These are phyloP conservation scores for Eurosta solidaginis DNA, from an alignment of 1,140 invertebrate species.

Conservation along the genomic window DNA sequence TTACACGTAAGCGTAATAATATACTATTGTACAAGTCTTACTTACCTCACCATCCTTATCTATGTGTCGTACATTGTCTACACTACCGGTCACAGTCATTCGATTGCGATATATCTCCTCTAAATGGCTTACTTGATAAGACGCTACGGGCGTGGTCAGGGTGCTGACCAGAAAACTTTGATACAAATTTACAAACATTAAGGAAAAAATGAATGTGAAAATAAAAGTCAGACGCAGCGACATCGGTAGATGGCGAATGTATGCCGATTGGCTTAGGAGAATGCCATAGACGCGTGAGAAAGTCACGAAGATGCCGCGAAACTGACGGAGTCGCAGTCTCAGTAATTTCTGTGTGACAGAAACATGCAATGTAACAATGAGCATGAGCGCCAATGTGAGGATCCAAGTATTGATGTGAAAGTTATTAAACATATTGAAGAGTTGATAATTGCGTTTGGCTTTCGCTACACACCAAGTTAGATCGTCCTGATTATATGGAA, in stretches of 20 bases:
- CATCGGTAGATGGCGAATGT: conserved; percentile 29
- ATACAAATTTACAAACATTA: conserved; percentile 53
- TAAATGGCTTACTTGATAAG: conserved; percentile 45
- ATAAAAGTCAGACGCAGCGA: conserved; percentile 40
- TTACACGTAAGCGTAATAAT: no score
- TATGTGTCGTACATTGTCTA: conserved; percentile 50
- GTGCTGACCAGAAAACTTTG: conserved; percentile 55
- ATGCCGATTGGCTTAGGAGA: conserved; percentile 43
- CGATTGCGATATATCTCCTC: conserved; percentile 47
- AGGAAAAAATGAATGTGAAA: conserved; percentile 42
- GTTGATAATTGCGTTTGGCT: conserved; percentile 43
- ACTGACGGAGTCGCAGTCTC: background rate
- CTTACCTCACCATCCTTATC: conserved; percentile 52
- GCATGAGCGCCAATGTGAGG: conserved; percentile 35
- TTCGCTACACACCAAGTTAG: conserved; percentile 56
- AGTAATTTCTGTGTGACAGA: conserved; percentile 39
- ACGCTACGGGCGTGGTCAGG: conserved; percentile 46
- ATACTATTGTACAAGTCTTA: background rate
- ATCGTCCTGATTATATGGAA: conserved; percentile 53
- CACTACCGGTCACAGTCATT: conserved; percentile 51
- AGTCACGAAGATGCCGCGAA: conserved; percentile 41
- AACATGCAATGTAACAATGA: conserved; percentile 43
- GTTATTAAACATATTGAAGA: conserved; percentile 51
- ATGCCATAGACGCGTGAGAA: conserved; percentile 43
- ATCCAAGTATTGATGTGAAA: conserved; percentile 41